These are phyloP conservation scores for Geopemphigus sp. DNA, from an alignment of 1,140 invertebrate species.

Conservation along the genomic window DNA sequence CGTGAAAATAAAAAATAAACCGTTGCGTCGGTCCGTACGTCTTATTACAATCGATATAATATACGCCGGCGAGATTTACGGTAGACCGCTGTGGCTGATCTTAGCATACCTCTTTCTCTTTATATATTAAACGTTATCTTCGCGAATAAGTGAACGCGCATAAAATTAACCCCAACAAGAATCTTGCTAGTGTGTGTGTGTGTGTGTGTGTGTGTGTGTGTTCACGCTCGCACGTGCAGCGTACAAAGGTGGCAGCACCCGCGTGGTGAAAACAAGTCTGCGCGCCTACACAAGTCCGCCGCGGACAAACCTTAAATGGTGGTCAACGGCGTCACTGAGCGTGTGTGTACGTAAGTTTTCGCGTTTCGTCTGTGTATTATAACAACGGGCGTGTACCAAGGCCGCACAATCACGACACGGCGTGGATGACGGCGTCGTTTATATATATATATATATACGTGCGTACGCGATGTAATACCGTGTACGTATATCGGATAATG, in stretches of 20 bases:
- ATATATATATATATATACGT: too few species aligned
- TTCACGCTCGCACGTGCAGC: background rate
- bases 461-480: background rate
- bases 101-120: background rate
- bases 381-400: slow-evolving; percentile 9
- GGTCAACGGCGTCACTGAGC: background rate
- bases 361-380: background rate
- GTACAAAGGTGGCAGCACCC: slow-evolving; percentile 13
- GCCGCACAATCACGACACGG: background rate
- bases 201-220: background rate
- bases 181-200: background rate
- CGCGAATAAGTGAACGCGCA: background rate
- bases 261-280: slow-evolving; percentile 29
- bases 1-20: slow-evolving; percentile 13
- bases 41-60: too few species aligned
- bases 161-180: slow-evolving; percentile 16
- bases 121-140: background rate
- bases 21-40: too few species aligned
- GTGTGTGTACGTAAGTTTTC: background rate
- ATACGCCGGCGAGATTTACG: background rate
- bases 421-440: background rate
- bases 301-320: slow-evolving; percentile 44
- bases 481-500: background rate
- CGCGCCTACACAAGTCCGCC: slow-evolving; percentile 34
- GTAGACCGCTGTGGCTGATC: background rate